Percentiles rank a stretch among this genome's conserved stretches.
These are phyloP conservation scores for Leptinotarsa rubiginosa DNA, from an alignment of 2,888 invertebrate species.

Conservation along the genomic window DNA sequence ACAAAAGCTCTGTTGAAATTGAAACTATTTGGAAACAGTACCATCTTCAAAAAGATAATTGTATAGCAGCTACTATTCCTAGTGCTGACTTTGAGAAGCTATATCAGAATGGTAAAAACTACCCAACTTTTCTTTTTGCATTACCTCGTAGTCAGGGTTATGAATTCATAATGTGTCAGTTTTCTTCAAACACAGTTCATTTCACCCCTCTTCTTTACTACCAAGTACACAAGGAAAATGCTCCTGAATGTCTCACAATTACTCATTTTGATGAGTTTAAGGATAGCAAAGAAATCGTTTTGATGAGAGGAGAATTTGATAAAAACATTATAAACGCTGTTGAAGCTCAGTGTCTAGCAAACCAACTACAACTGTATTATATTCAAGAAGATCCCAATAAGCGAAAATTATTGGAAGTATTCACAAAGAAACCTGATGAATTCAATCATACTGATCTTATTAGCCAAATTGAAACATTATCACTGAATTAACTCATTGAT, in stretches of 20 bases:
- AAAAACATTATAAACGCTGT: slow-evolving; percentile 78
- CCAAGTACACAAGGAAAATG: slow-evolving; percentile 89
- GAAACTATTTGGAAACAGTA: slow-evolving; percentile 83
- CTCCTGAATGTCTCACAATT: slow-evolving; percentile 87
- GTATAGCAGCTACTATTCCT: slow-evolving; percentile 79
- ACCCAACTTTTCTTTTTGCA: slow-evolving; percentile 82
- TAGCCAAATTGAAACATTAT: slow-evolving; percentile 77
- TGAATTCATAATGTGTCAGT: slow-evolving; percentile 87
- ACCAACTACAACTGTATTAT: slow-evolving; percentile 89
- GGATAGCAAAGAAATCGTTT: slow-evolving; percentile 77
- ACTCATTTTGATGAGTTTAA: slow-evolving; percentile 82
- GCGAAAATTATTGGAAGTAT: slow-evolving; percentile 74
- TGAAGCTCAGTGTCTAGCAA: slow-evolving; percentile 88
- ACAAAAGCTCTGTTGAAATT: slow-evolving; percentile 80
- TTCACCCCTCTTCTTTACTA: slow-evolving; percentile 88
- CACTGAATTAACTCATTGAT: slow-evolving; percentile 8
- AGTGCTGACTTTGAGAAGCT: slow-evolving; percentile 72
- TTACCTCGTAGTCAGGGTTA: slow-evolving; percentile 86
- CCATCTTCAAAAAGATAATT: slow-evolving; percentile 77
- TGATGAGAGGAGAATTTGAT: slow-evolving; percentile 90
- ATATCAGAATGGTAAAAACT: slow-evolving; percentile 70
- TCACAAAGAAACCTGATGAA: slow-evolving; percentile 77
- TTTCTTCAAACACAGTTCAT: slow-evolving; percentile 78
- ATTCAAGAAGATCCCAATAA: slow-evolving; percentile 74
- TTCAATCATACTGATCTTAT: slow-evolving; percentile 89